Evolutionary conservation across 2,113 vertebrate species (phyloP).

Genomic region (Centropus bengalensis): DNA sequence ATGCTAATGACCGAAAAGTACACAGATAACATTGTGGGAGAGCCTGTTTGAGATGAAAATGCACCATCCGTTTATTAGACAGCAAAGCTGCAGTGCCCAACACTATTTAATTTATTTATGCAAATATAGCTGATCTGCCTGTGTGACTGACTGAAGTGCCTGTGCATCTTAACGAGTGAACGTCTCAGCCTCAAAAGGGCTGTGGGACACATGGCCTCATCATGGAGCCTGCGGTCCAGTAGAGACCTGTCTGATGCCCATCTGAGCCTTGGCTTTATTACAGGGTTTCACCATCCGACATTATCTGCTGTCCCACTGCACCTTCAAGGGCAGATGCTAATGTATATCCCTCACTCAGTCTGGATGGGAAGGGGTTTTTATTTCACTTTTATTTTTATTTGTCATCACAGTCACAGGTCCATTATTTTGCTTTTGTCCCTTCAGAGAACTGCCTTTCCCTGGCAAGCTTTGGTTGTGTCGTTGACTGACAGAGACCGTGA

Average conservation of each 20-base stretch:
- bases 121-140: not conserved
- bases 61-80: not conserved
- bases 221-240: rapidly evolving
- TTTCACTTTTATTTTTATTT: not conserved
- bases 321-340: not conserved
- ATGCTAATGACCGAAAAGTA: rapidly evolving
- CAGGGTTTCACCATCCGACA: not conserved
- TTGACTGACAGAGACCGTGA: not conserved
- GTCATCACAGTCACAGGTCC: not conserved
- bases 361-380: not conserved
- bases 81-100: not conserved
- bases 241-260: rapidly evolving
- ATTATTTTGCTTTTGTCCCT: not conserved
- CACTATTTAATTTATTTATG: not conserved
- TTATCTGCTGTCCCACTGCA: not conserved
- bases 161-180: not conserved
- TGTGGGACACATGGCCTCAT: rapidly evolving
- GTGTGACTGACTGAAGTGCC: not conserved
- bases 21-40: rapidly evolving
- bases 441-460: not conserved
- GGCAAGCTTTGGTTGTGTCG: not conserved
- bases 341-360: rapidly evolving
- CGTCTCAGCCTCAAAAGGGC: not conserved
- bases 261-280: not conserved
- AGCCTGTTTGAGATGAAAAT: rapidly evolving